Conservation (phyloP, 2,113 vertebrate genomes). For the Uria lomvia region DNA sequence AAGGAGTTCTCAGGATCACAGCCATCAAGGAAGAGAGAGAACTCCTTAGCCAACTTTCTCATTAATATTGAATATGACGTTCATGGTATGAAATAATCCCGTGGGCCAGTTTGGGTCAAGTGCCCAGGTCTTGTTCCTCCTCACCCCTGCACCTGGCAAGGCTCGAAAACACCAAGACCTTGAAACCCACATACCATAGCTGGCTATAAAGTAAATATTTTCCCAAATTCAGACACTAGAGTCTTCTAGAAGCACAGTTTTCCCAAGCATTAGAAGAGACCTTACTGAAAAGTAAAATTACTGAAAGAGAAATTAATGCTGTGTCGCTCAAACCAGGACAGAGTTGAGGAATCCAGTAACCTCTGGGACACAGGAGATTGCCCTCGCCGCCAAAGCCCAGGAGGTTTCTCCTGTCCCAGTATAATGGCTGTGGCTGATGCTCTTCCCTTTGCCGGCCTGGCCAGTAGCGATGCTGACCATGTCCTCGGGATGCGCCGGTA, state of each 20-base stretch:
- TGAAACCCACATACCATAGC: background rate
- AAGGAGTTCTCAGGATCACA: background rate
- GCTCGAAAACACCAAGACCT: background rate
- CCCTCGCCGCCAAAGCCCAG: background rate
- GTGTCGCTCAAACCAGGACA: background rate
- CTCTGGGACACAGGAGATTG: background rate
- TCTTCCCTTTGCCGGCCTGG: background rate
- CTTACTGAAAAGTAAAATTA: background rate
- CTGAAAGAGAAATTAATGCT: background rate
- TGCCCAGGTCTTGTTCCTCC: background rate
- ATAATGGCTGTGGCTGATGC: background rate
- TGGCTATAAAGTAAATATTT: background rate
- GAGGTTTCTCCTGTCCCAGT: background rate
- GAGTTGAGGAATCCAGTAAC: background rate
- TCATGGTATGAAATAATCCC: background rate
- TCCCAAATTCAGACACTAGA: background rate
- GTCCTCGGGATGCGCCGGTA: background rate
- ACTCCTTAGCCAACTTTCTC: background rate
- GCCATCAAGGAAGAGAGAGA: background rate
- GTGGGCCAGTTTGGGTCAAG: background rate
- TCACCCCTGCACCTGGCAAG: background rate
- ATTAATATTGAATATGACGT: background rate
- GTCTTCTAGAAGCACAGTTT: background rate
- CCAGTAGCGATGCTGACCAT: background rate
- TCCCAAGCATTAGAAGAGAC: background rate